A percentile compares a stretch with the other conserved stretches of the same genome.
Conservation (phyloP, 2,113 vertebrate genomes). For the Burhinus oedicnemus region DNA sequence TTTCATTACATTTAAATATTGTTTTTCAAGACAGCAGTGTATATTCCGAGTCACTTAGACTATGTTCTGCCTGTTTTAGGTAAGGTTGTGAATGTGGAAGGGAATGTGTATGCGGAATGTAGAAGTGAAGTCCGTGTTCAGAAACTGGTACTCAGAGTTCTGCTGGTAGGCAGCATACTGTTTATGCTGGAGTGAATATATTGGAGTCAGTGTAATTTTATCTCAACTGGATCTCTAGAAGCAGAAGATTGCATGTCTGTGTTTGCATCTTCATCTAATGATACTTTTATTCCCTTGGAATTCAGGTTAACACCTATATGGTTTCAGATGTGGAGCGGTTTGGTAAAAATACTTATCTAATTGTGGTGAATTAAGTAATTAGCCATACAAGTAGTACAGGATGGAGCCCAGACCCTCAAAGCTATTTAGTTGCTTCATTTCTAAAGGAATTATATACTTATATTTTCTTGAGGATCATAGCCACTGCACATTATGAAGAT, state of each 20-base stretch:
- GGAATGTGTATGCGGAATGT: neutral
- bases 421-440: neutral
- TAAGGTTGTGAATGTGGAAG: neutral
- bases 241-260: neutral
- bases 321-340: neutral
- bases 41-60: neutral
- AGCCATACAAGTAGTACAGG: neutral
- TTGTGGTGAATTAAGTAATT: neutral
- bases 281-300: neutral
- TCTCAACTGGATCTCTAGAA: neutral
- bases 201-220: neutral
- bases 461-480: neutral
- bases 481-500: neutral
- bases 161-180: neutral
- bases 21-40: neutral
- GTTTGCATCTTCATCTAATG: neutral
- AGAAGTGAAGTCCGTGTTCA: neutral
- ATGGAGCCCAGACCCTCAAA: neutral
- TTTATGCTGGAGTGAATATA: neutral
- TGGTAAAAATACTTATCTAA: neutral
- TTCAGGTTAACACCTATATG: neutral
- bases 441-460: neutral
- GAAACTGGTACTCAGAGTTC: neutral
- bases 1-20: neutral
- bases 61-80: neutral